A percentile compares a stretch with the other conserved stretches of the same genome.
phyloP scores from a whole-genome alignment of 2,113 vertebrate genomes.

The Halichoerus grypus region DNA sequence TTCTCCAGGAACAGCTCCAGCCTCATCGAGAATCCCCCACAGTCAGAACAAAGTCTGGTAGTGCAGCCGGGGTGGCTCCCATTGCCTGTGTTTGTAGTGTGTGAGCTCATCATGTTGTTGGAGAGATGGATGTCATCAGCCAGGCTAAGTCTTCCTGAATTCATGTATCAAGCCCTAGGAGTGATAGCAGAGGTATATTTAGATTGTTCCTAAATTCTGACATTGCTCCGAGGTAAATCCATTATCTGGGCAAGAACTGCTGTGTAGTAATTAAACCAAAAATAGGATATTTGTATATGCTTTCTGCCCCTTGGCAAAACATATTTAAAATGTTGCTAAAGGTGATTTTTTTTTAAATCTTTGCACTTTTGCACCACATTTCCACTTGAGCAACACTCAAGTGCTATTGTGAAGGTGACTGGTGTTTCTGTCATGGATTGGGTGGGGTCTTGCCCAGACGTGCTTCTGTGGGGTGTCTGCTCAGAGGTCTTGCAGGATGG shows the following conservation, averaged over 20 bases:
- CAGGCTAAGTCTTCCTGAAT: not conserved
- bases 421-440: not conserved
- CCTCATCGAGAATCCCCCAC: not conserved
- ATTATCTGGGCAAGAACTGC: slow-evolving; percentile 42
- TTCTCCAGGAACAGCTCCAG: not conserved
- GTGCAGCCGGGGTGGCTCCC: not conserved
- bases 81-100: no score
- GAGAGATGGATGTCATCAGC: not conserved
- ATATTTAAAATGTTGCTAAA: slow-evolving; percentile 37
- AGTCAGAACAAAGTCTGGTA: not conserved
- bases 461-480: not conserved
- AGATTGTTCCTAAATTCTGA: slow-evolving; percentile 54
- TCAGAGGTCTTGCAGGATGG: not conserved
- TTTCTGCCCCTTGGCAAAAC: slow-evolving; percentile 23
- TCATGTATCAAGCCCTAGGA: not conserved
- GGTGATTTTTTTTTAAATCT: slow-evolving; percentile 23
- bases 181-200: slow-evolving; percentile 15
- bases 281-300: slow-evolving; percentile 55
- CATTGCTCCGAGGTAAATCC: slow-evolving; percentile 57
- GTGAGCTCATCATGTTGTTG: not conserved
- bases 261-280: slow-evolving; percentile 59
- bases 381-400: not conserved
- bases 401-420: not conserved
- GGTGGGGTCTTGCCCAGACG: not conserved
- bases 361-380: not conserved